phyloP scores from a whole-genome alignment of 2,888 invertebrate species.

The Odontocerum albicorne region DNA sequence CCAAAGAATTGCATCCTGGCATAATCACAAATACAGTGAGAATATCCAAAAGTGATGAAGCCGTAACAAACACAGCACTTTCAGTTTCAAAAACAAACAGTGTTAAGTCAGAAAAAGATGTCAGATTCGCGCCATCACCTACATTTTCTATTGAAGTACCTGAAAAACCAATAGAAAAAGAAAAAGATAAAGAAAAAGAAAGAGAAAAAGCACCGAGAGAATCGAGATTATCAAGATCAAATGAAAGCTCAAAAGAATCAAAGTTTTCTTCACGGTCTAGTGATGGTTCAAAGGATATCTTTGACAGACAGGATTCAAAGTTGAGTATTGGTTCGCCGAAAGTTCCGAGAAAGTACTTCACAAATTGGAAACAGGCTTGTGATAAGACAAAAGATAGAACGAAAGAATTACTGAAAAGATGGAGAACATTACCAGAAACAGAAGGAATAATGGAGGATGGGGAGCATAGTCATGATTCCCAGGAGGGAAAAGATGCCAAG shows the following conservation, averaged over 20 bases:
- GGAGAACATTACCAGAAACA: constrained; percentile 67
- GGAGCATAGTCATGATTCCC: constrained; percentile 45
- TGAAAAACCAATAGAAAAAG: constrained; percentile 38
- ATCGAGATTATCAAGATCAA: constrained; percentile 17
- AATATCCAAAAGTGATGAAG: constrained; percentile 35
- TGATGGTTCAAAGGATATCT: constrained; percentile 50
- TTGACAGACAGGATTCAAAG: constrained; percentile 55
- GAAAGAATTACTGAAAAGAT: constrained; percentile 69
- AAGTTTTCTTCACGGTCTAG: constrained; percentile 39
- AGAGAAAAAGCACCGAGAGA: constrained; percentile 6
- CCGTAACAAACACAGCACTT: constrained; percentile 20
- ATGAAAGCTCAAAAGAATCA: constrained; percentile 10
- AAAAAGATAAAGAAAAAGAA: constrained; percentile 18
- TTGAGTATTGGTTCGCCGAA: constrained; percentile 52
- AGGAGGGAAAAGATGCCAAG: constrained; percentile 45
- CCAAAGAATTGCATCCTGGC: constrained; percentile 27
- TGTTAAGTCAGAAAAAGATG: constrained; percentile 46
- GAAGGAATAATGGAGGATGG: constrained; percentile 50
- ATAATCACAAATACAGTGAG: constrained; percentile 26
- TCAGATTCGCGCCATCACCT: constrained; percentile 41
- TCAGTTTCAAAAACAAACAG: constrained; percentile 41
- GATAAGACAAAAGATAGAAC: constrained; percentile 75
- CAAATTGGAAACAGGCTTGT: constrained; percentile 75
- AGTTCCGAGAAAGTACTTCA: constrained; percentile 70
- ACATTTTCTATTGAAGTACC: constrained; percentile 30